phyloP scores from a whole-genome alignment of 53 echinoderm and acorn worm genomes.

The Echinarachnius parma region DNA sequence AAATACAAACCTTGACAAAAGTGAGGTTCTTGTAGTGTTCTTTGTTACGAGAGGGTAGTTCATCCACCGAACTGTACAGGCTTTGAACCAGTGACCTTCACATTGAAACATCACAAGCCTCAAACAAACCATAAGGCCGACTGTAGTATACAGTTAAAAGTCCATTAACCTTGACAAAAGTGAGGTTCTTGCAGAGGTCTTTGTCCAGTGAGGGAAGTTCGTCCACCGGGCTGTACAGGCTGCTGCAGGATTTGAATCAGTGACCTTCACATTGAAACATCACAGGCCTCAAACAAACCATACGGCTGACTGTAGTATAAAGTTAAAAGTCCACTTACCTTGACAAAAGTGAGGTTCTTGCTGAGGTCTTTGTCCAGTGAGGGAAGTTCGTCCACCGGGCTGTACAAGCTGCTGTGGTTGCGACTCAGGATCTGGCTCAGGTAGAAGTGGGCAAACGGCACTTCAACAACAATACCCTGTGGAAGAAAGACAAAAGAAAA shows the following conservation, averaged over 20 bases:
- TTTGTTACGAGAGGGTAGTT: slow-evolving; percentile 93
- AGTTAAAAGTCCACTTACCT: slow-evolving; percentile 67
- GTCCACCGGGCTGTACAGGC: slow-evolving; percentile 84
- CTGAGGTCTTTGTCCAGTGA: slow-evolving; percentile 92
- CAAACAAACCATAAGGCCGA: no score
- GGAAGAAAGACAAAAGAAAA: no score
- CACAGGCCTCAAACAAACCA: no score
- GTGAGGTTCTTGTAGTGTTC: slow-evolving; percentile 97
- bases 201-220: slow-evolving; percentile 87
- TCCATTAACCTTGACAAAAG: slow-evolving; percentile 80
- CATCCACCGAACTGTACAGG: slow-evolving; percentile 95
- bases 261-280: no score
- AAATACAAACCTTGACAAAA: slow-evolving; percentile 98
- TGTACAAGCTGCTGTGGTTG: slow-evolving; percentile 87
- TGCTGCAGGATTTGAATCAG: no score
- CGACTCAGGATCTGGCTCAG: slow-evolving; percentile 89
- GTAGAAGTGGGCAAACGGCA: slow-evolving; percentile 94
- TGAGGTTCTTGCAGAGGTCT: slow-evolving; percentile 86
- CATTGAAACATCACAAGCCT: no score
- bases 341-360: slow-evolving; percentile 96
- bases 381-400: slow-evolving; percentile 96
- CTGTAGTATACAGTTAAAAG: no score
- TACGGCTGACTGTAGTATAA: no score
- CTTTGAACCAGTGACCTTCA: no score
- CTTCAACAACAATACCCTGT: slow-evolving; percentile 98